phyloP scores from a whole-genome alignment of 2,113 vertebrate genomes.

The Bubo scandiacus region DNA sequence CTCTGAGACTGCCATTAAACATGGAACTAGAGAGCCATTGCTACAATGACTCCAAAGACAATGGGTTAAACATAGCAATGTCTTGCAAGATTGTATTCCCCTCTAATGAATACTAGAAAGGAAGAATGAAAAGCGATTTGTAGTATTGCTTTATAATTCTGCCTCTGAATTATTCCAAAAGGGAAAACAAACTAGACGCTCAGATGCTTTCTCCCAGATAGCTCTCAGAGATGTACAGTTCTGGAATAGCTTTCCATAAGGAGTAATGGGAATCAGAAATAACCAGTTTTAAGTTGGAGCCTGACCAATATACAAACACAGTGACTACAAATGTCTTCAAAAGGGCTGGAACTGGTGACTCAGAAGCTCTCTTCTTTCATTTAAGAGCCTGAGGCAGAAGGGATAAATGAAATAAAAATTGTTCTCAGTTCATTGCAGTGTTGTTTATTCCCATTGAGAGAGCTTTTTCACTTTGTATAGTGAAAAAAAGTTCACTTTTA shows the following conservation, averaged over 20 bases:
- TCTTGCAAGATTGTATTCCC: neutral
- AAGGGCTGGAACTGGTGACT: neutral
- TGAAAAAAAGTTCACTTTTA: neutral
- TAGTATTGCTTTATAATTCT: neutral
- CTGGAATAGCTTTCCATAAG: neutral
- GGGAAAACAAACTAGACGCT: neutral
- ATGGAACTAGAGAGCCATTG: neutral
- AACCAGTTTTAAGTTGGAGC: neutral
- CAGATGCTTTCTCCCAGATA: neutral
- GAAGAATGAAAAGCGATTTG: neutral
- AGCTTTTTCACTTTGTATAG: neutral
- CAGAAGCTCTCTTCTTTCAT: neutral
- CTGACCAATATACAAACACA: neutral
- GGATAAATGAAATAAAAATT: neutral
- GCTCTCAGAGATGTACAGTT: neutral
- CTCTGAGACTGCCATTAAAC: neutral
- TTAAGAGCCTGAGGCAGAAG: neutral
- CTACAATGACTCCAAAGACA: neutral
- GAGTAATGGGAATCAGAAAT: neutral
- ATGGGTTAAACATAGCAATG: neutral
- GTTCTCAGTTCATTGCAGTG: neutral
- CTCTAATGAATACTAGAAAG: neutral
- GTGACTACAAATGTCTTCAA: neutral
- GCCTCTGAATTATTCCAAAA: neutral
- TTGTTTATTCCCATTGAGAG: neutral